phyloP scores from a whole-genome alignment of 2,113 vertebrate species.

The Syrrhaptes paradoxus region DNA sequence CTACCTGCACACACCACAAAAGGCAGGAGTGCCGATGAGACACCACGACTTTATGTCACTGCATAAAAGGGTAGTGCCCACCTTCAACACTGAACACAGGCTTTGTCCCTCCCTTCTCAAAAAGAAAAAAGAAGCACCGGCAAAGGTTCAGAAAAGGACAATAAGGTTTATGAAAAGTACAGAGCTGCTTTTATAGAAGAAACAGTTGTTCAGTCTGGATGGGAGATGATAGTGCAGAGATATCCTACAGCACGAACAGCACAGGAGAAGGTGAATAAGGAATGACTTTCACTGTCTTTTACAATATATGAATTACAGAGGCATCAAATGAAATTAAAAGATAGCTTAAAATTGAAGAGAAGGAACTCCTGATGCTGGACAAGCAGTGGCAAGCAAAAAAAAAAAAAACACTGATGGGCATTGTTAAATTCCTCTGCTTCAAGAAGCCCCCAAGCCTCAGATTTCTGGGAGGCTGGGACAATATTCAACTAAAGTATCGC shows the following conservation, averaged over 20 bases:
- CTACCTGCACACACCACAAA: neutral
- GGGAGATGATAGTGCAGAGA: neutral
- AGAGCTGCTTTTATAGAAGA: neutral
- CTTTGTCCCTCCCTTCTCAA: neutral
- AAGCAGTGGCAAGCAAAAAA: neutral
- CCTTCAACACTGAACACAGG: neutral
- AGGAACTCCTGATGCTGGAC: neutral
- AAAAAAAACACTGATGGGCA: neutral
- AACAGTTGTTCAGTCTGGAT: neutral
- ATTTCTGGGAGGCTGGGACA: neutral
- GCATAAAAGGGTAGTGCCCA: neutral
- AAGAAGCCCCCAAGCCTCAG: neutral
- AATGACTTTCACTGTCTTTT: neutral
- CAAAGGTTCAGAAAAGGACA: neutral
- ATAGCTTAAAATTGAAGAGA: neutral
- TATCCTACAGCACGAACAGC: neutral
- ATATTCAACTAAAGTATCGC: rapidly evolving
- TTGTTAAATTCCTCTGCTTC: neutral
- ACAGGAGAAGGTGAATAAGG: neutral
- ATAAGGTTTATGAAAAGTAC: neutral
- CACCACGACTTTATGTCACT: no score
- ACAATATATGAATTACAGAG: neutral
- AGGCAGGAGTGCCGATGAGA: neutral
- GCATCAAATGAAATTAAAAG: neutral
- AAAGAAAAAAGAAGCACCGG: neutral